These are phyloP conservation scores for Dendroctonus ponderosae DNA, from an alignment of 1,140 invertebrate species.

Conservation along the genomic window DNA sequence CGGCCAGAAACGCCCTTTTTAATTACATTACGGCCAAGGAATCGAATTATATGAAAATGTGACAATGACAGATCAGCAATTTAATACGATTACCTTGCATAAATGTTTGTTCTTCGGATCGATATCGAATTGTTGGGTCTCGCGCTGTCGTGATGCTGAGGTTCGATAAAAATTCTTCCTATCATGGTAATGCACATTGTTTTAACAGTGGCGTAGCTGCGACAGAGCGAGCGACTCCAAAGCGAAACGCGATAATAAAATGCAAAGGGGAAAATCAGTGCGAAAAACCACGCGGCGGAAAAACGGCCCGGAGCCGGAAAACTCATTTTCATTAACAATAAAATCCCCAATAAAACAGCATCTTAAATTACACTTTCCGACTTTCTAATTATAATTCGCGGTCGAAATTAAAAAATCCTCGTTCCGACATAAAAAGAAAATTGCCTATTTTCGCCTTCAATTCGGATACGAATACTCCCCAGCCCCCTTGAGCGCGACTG, in stretches of 20 bases:
- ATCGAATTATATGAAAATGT: conserved; percentile 17
- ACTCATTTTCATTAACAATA: conserved; percentile 34
- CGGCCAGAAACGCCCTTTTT: conserved; percentile 15
- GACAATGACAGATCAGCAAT: conserved; percentile 22
- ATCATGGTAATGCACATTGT: conserved; percentile 3
- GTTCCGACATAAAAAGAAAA: conserved; percentile 49
- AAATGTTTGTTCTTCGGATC: conserved; percentile 18
- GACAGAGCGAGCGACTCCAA: not conserved
- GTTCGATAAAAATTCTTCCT: not conserved
- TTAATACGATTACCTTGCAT: conserved; percentile 23
- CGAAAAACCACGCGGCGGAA: not conserved
- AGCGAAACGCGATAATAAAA: not conserved
- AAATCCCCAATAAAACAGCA: conserved; percentile 34
- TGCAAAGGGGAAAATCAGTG: conserved; percentile 1
- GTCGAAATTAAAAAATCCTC: conserved; percentile 49
- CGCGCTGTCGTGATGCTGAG: conserved; percentile 1
- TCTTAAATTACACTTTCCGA: conserved; percentile 43
- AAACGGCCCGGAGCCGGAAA: conserved; percentile 18
- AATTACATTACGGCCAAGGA: conserved; percentile 10
- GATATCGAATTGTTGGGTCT: conserved; percentile 16
- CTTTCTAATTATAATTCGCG: conserved; percentile 50
- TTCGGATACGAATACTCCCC: no score
- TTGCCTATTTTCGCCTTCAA: conserved; percentile 49
- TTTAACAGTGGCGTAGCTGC: conserved; percentile 2
- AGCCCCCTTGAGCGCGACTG: no score